Percentiles rank a stretch among this genome's conserved stretches.
Conservation (phyloP, 2,113 vertebrate genomes). For the Cephalopholis sonnerati region DNA sequence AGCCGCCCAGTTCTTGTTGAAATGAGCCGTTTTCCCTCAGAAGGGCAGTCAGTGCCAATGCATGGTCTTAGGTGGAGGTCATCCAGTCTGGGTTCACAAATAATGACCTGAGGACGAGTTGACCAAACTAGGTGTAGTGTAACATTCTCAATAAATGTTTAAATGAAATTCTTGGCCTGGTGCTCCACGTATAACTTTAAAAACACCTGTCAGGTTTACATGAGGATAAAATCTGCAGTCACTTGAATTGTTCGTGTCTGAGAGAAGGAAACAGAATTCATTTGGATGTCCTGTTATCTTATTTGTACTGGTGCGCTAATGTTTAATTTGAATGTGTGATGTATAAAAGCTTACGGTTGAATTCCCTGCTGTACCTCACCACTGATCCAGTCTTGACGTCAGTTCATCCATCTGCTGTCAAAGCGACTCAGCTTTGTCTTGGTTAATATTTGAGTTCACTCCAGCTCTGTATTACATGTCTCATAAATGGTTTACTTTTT, state of each 20-base stretch:
- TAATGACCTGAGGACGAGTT: neutral
- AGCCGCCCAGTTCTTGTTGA: neutral
- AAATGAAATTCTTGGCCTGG: neutral
- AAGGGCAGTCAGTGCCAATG: neutral
- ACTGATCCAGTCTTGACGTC: constrained; percentile 24
- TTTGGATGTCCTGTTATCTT: neutral
- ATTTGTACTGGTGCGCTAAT: constrained; percentile 3
- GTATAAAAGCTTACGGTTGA: neutral
- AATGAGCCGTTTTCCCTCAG: neutral
- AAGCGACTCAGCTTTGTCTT: neutral
- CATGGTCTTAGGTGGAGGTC: neutral
- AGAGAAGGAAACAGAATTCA: neutral
- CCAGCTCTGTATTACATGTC: neutral
- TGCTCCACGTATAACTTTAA: neutral
- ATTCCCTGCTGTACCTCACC: constrained; percentile 17
- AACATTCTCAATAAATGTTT: neutral
- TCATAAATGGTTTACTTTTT: constrained; percentile 10
- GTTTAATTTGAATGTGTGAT: neutral
- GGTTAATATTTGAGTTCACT: neutral
- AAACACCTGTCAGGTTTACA: neutral
- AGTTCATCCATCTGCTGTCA: neutral
- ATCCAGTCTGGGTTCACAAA: neutral
- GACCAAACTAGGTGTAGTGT: neutral
- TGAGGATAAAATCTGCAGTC: neutral
- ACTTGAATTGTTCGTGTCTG: neutral